Evolutionary conservation across 2,113 vertebrate species (phyloP), one percentile per base, ranked within the genome.

Genomic region (Ancistrus triradiatus): DNA sequence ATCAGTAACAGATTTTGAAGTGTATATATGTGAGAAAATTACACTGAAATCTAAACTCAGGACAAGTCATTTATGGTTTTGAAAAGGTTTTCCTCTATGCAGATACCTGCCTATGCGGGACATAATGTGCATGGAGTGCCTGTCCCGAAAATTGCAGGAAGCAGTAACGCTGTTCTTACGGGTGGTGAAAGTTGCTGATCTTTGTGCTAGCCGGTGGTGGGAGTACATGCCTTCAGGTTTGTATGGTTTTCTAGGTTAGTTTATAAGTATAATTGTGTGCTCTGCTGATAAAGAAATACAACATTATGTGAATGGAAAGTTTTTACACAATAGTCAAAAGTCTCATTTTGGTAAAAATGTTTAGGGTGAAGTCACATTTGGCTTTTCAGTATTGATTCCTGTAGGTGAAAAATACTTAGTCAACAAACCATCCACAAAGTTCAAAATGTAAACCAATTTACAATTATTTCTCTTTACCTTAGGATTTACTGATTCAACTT

Each of bases 51-150:
- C n/a, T n/a, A n/a, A n/a, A n/a, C n/a, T n/a, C n/a, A 1, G 17
- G 19, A 7, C 7, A 28, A 4, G 9, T 10, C 1, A 15, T n/a
- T 28, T n/a, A n/a, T n/a, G n/a, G n/a, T n/a, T n/a, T n/a, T n/a
- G n/a, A n/a, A n/a, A 38, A n/a, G 2, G 6, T 59, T 25, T 11
- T 14, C 25, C 18, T 74, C 71, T 60, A 74, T 69, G 46, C 57
- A 99, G 96, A 85, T 98, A 99, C 82, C 91, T 99, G 66, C 94
- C 96, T 57, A 85, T 99, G 85, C 96, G 96, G 86, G 95, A 99
- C 77, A 95, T 98, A 73, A 95, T 99, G 91, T 99, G 94, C 69
- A 96, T 98, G 96, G 95, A 99, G 74, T 97, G 93, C 81, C 85
- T 99, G 60, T 98, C 95, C 1, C 83, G 91, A 70, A 98, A 99